Percentiles rank a stretch among this genome's conserved stretches.
These are phyloP conservation scores for Bombus breviceps DNA, from an alignment of 1,140 invertebrate species.

Conservation along the genomic window DNA sequence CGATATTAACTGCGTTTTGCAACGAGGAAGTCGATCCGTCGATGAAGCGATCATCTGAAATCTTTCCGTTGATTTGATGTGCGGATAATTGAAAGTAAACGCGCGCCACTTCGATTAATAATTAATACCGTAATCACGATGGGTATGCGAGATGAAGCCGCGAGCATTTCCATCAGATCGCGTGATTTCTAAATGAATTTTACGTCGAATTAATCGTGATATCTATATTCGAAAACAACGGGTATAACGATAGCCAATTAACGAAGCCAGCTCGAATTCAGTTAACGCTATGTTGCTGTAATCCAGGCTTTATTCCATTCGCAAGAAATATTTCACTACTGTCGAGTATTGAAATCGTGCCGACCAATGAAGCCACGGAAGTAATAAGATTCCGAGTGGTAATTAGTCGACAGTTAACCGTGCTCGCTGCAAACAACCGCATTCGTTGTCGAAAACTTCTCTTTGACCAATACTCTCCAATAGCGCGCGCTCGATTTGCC, in stretches of 20 bases:
- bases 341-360: neutral
- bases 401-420: neutral
- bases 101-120: neutral
- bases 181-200: neutral
- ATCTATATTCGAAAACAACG: neutral
- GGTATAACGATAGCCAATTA: neutral
- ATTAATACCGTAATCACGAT: neutral
- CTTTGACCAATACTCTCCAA: neutral
- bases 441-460: neutral
- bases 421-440: neutral
- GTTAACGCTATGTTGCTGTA: neutral
- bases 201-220: neutral
- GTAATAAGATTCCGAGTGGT: neutral
- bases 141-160: neutral
- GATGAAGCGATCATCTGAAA: neutral
- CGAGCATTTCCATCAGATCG: neutral
- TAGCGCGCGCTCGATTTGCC: neutral
- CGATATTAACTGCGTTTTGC: neutral
- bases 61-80: neutral
- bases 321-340: neutral
- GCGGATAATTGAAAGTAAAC: neutral
- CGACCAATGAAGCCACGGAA: neutral
- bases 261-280: neutral
- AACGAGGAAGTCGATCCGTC: neutral
- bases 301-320: neutral